A percentile compares a stretch with the other conserved stretches of the same genome.
Evolutionary conservation across 2,797 vertebrate species (phyloP).

Genomic region (Lithobates sylvaticus): DNA sequence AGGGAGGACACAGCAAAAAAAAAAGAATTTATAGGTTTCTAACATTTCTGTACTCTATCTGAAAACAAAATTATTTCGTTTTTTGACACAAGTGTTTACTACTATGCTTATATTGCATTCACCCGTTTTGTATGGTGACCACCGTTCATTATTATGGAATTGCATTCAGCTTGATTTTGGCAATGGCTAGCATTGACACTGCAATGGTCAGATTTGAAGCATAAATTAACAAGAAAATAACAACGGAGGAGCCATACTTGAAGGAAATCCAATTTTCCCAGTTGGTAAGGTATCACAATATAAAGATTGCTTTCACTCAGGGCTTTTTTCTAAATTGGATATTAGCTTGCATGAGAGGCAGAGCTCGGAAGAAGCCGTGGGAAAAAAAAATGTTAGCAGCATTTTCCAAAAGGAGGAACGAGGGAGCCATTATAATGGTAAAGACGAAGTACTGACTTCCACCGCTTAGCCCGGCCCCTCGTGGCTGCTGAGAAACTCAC

Average conservation of each 20-base stretch:
- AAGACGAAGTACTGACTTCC: not conserved
- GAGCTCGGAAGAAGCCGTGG: not conserved
- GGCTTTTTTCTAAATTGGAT: constrained; percentile 4
- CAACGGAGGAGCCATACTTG: not conserved
- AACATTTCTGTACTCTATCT: too few species aligned
- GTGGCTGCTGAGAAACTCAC: not conserved
- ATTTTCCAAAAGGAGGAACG: not conserved
- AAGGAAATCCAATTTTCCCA: not conserved
- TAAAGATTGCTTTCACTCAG: not conserved
- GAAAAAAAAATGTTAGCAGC: not conserved
- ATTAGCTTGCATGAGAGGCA: not conserved
- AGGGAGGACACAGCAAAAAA: too few species aligned
- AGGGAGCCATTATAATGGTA: not conserved
- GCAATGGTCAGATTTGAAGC: not conserved
- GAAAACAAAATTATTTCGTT: too few species aligned
- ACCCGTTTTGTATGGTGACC: too few species aligned
- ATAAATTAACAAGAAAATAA: not conserved
- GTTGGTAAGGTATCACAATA: not conserved
- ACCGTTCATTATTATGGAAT: not conserved
- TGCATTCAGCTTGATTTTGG: not conserved
- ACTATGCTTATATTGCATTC: too few species aligned
- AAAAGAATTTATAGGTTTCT: too few species aligned
- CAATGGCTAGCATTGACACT: not conserved
- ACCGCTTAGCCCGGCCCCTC: not conserved
- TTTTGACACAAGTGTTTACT: too few species aligned